Percentiles rank a stretch among this genome's conserved stretches.
Conservation (phyloP, 2,888 invertebrate species). For the Tholera decimalis region DNA sequence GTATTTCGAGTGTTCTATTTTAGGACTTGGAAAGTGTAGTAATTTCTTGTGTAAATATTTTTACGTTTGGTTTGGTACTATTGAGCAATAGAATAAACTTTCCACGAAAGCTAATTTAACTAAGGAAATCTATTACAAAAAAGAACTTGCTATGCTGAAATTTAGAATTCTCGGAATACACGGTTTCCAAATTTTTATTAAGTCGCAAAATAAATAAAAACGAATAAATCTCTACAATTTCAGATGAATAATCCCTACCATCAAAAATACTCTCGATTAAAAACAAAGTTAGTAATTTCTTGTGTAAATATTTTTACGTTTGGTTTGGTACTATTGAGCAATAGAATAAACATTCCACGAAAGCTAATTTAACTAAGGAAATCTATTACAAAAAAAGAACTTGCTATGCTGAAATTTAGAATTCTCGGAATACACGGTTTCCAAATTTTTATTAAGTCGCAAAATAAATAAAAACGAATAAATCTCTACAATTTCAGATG, state of each 20-base stretch:
- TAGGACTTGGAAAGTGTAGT: neutral
- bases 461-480: neutral
- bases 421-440: neutral
- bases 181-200: neutral
- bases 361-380: too few species aligned
- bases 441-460: neutral
- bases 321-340: neutral
- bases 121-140: too few species aligned
- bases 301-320: neutral
- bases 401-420: too few species aligned
- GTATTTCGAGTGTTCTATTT: conserved; percentile 41
- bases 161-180: too few species aligned
- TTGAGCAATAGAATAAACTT: neutral
- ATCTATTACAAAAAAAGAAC: too few species aligned
- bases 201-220: neutral
- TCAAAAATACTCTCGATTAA: neutral
- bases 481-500: too few species aligned
- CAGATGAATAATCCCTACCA: too few species aligned
- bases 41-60: neutral
- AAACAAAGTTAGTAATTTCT: conserved; percentile 12
- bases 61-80: neutral
- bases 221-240: neutral
- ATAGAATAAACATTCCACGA: neutral
- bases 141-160: too few species aligned
- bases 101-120: too few species aligned